Conservation (phyloP, 2,888 invertebrate genomes). For the Melipona bicolor region DNA sequence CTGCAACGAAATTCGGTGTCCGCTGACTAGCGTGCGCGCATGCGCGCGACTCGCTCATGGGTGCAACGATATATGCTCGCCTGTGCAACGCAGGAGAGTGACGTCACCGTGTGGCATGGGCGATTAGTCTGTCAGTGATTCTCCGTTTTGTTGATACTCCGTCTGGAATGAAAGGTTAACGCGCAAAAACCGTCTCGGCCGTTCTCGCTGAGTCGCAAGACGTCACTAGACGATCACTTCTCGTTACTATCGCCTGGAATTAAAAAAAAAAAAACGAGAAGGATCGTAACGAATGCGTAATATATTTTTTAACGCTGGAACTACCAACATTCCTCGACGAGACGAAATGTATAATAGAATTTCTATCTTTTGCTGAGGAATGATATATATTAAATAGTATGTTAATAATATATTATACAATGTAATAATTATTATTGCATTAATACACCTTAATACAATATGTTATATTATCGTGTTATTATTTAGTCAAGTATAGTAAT, state of each 20-base stretch:
- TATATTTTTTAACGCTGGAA: background rate
- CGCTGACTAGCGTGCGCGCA: slow-evolving; percentile 20
- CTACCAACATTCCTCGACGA: no score
- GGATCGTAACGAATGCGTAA: background rate
- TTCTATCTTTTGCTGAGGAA: no score
- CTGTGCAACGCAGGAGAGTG: slow-evolving; percentile 65
- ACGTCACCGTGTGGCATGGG: slow-evolving; percentile 66
- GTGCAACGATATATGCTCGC: slow-evolving; percentile 62
- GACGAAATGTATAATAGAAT: no score
- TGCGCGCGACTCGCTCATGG: slow-evolving; percentile 38
- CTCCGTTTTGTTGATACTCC: slow-evolving; percentile 77
- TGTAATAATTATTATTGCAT: no score
- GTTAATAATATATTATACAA: no score
- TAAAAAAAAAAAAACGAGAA: no score
- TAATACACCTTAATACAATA: no score
- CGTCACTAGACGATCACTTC: slow-evolving; percentile 29
- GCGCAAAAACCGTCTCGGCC: slow-evolving; percentile 56
- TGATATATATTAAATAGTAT: no score
- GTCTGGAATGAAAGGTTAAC: slow-evolving; percentile 63
- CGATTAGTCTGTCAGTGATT: slow-evolving; percentile 77
- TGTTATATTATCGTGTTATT: no score
- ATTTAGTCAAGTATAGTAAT: no score
- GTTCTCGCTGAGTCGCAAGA: slow-evolving; percentile 3
- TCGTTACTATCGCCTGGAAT: background rate
- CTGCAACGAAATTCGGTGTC: slow-evolving; percentile 13